phyloP scores from a whole-genome alignment of 2,113 vertebrate species.

The Progne subis region DNA sequence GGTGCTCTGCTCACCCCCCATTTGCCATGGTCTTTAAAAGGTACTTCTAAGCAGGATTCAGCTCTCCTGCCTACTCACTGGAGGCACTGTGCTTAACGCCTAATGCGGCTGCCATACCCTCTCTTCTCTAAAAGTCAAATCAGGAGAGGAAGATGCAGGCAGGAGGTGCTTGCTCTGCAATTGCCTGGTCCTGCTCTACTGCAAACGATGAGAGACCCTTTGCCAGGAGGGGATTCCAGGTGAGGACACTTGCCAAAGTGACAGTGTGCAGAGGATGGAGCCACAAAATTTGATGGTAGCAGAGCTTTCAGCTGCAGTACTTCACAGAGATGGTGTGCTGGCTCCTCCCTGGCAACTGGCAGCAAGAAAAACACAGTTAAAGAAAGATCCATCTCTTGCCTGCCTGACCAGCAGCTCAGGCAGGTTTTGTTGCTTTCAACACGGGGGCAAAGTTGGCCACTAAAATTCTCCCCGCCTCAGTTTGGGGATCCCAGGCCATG shows the following conservation, averaged over 20 bases:
- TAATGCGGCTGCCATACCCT: background rate
- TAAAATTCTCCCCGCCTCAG: background rate
- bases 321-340: background rate
- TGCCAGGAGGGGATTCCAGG: background rate
- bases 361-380: background rate
- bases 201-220: fast-evolving
- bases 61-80: background rate
- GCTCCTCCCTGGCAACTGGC: background rate
- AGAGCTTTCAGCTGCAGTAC: background rate
- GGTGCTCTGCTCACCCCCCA: background rate
- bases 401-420: background rate
- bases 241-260: background rate
- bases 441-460: background rate
- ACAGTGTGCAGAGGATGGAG: background rate
- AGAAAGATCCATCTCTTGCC: background rate
- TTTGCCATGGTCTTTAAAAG: background rate
- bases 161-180: background rate
- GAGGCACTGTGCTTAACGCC: background rate
- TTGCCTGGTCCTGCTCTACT: background rate
- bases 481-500: background rate
- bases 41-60: background rate
- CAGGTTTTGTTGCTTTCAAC: background rate
- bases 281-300: background rate
- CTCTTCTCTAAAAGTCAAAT: background rate
- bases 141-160: background rate